These are phyloP conservation scores for Suncus etruscus DNA, from an alignment of 2,113 vertebrate species.

Conservation along the genomic window DNA sequence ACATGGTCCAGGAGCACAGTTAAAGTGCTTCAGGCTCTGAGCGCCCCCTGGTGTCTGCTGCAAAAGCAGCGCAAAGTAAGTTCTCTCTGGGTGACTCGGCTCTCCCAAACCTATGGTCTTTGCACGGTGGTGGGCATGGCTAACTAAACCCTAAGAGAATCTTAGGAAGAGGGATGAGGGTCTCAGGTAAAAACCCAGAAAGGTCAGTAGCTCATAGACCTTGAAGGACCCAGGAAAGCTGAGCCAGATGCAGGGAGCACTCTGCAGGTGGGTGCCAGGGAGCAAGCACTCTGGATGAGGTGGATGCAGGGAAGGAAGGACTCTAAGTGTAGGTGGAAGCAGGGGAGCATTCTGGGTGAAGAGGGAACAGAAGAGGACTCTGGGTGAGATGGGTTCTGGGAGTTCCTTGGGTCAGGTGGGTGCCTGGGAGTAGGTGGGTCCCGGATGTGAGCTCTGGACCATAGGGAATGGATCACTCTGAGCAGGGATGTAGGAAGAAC, in stretches of 20 bases:
- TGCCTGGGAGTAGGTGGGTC: background rate
- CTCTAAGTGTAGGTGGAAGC: too few relatives aligned
- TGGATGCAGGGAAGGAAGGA: too few relatives aligned
- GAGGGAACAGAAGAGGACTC: background rate
- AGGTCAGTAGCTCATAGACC: too few relatives aligned
- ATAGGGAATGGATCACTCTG: background rate
- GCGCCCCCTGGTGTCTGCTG: background rate
- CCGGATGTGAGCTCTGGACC: accelerated
- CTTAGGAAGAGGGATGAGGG: background rate
- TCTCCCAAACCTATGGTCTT: background rate
- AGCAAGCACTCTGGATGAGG: too few relatives aligned
- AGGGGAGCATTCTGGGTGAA: too few relatives aligned
- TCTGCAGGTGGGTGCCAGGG: too few relatives aligned
- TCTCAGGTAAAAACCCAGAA: background rate
- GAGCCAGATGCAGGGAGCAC: too few relatives aligned
- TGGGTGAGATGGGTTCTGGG: background rate
- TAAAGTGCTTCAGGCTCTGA: background rate
- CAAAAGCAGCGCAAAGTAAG: too few relatives aligned
- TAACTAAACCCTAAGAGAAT: background rate
- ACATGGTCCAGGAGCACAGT: too few relatives aligned
- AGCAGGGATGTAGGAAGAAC: too few relatives aligned
- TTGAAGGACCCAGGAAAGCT: background rate
- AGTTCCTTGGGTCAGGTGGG: background rate
- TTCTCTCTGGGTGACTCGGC: background rate
- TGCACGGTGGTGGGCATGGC: too few relatives aligned